A percentile compares a stretch with the other conserved stretches of the same genome.
Conservation (phyloP, 2,113 vertebrate genomes). For the Sander lucioperca region DNA sequence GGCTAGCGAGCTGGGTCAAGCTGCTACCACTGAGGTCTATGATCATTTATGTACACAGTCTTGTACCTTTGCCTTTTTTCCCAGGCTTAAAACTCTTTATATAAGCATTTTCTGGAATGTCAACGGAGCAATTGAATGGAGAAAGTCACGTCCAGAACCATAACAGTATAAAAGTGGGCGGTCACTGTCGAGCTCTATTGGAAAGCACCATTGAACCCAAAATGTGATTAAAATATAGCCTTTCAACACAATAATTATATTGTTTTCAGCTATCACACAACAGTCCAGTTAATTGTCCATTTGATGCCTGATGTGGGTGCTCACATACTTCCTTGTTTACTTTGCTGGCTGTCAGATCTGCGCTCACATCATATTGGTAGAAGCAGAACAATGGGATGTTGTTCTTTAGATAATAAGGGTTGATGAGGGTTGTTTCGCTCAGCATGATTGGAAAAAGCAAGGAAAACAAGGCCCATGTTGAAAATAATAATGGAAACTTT, state of each 20-base stretch:
- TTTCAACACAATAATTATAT: slow-evolving; percentile 42
- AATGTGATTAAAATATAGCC: slow-evolving; percentile 30
- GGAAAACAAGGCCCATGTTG: neutral
- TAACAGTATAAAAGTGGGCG: too few relatives aligned
- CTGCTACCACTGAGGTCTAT: too few relatives aligned
- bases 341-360: slow-evolving; percentile 24
- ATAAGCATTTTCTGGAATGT: too few relatives aligned
- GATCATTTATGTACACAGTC: too few relatives aligned
- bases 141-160: too few relatives aligned
- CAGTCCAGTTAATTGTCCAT: slow-evolving; percentile 38
- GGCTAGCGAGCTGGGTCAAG: too few relatives aligned
- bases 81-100: too few relatives aligned
- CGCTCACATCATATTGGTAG: slow-evolving; percentile 20
- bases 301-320: slow-evolving; percentile 31
- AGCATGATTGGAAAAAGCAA: slow-evolving; percentile 10
- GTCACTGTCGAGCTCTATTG: neutral
- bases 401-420: slow-evolving; percentile 23
- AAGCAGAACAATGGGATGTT: slow-evolving; percentile 39
- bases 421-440: slow-evolving; percentile 32
- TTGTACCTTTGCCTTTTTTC: too few relatives aligned
- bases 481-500: slow-evolving; percentile 32
- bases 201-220: slow-evolving; percentile 35
- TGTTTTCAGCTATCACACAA: slow-evolving; percentile 46
- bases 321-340: slow-evolving; percentile 39
- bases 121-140: too few relatives aligned